phyloP scores from a whole-genome alignment of 2,113 vertebrate species.

The Geothlypis trichas region DNA sequence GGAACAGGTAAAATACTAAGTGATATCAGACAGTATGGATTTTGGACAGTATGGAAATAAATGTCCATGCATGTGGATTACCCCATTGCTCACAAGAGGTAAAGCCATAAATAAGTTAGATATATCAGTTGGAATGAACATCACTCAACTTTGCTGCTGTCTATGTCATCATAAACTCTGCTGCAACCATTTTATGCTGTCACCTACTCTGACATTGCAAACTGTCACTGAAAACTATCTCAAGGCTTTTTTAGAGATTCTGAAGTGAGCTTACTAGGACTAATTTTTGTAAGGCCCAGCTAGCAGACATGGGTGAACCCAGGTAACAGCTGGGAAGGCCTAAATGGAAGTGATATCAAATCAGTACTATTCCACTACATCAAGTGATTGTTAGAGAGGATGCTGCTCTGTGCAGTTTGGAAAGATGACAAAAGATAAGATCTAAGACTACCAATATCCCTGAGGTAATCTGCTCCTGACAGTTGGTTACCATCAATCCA shows the following conservation, averaged over 20 bases:
- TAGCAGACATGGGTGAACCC: not conserved
- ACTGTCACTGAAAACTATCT: not conserved
- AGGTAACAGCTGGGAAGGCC: not conserved
- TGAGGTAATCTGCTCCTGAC: not conserved
- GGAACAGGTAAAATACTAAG: not conserved
- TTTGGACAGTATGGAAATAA: not conserved
- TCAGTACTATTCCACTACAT: not conserved
- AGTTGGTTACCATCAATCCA: not conserved
- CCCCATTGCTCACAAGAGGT: not conserved
- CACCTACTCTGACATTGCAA: not conserved
- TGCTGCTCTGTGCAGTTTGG: not conserved
- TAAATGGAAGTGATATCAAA: not conserved
- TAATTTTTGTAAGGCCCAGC: not conserved
- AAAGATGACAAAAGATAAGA: not conserved
- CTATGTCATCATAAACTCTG: not conserved
- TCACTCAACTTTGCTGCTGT: not conserved
- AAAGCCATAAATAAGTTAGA: not conserved
- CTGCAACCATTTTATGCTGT: not conserved
- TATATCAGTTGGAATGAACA: not conserved
- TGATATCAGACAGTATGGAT: not conserved
- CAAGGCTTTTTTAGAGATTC: not conserved
- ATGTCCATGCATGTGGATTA: not conserved
- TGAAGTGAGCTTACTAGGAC: not conserved
- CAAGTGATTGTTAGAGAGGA: not conserved
- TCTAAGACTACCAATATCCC: not conserved